phyloP scores from a whole-genome alignment of 2,888 invertebrate species.

The Acleris sparsana region DNA sequence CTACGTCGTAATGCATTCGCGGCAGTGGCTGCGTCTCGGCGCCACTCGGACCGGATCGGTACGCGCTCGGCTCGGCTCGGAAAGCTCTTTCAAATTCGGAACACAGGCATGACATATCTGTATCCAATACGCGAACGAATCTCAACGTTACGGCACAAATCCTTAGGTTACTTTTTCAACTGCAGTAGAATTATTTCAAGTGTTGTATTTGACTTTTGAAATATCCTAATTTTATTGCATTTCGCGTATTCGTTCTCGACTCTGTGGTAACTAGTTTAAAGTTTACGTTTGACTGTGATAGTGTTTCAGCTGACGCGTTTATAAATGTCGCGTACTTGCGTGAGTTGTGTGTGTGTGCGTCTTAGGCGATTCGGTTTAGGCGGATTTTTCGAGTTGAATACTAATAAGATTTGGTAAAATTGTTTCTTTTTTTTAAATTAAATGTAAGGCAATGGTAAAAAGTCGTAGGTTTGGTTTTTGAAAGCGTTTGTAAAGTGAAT shows the following conservation, averaged over 20 bases:
- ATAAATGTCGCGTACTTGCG: conserved; percentile 65
- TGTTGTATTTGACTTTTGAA: conserved; percentile 74
- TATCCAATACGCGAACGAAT: conserved; percentile 47
- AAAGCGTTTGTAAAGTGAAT: too few relatives aligned
- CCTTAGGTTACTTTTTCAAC: conserved; percentile 15
- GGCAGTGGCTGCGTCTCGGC: conserved; percentile 76
- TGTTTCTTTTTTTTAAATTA: not conserved
- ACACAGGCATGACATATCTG: conserved; percentile 73
- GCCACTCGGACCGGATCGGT: conserved; percentile 81
- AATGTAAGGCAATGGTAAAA: not conserved
- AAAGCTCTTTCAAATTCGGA: conserved; percentile 78
- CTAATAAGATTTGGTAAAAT: conserved; percentile 53
- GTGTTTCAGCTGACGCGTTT: conserved; percentile 78
- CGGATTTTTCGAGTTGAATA: conserved; percentile 40
- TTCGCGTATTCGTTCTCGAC: conserved; percentile 47
- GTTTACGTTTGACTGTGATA: conserved; percentile 47
- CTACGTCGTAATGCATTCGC: conserved; percentile 79
- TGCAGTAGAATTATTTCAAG: conserved; percentile 52
- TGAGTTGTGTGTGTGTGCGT: conserved; percentile 44
- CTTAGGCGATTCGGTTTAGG: conserved; percentile 35
- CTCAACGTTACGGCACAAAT: conserved; percentile 43
- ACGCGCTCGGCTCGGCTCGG: conserved; percentile 74
- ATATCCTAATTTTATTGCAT: conserved; percentile 74
- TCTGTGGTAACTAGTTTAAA: conserved; percentile 47
- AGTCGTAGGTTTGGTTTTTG: not conserved